Base-by-base conservation (phyloP, 2,113 vertebrate genomes). In the Actenoides hombroni region DNA sequence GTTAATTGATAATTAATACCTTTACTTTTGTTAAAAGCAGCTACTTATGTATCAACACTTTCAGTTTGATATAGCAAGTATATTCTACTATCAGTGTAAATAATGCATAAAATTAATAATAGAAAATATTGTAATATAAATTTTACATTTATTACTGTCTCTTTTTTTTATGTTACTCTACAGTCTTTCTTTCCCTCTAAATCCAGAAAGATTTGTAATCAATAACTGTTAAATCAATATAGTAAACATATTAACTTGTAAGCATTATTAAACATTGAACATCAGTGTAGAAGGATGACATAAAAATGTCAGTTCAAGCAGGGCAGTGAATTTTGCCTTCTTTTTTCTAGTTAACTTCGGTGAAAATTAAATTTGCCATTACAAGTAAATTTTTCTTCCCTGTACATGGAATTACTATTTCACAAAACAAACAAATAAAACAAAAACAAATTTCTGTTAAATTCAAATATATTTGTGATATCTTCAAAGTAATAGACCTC, bases 1-100 rank as follows among this genome's bases (percentile, higher is more conserved):
- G 44, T 86, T 97, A 98, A 98, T 97, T 97, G 96, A 95, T 98
- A 98, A 98, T 98, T 96, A 96, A 98, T 98, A 97, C 82, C 69
- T 97, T 97, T 96, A 86, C 81, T 31, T 96, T 96, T 96, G 77
- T 92, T 97, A 94, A 94, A 97, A 91, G 54, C 65, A 77, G 11
- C n/a, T 97, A 93, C 83, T 95, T 79, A 51, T 97, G 31, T 96
- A 94, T 89, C 93, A 97, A 96, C 91, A 97, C 51, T 97, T 96
- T 56, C 68, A 86, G 42, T 71, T 93, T 93, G 80, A 95, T 82
- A 95, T 64, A 96, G 93, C 94, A 84, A 94, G 83, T 95, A 75
- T 85, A 83, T 96, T 97, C 95, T 96, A 94, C 11, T 91, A 79
- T 80, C 86, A 86, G 81, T 88, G 57, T 94, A 97, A 98, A 97